phyloP scores from a whole-genome alignment of 2,797 vertebrate species.

The Chelmon rostratus region DNA sequence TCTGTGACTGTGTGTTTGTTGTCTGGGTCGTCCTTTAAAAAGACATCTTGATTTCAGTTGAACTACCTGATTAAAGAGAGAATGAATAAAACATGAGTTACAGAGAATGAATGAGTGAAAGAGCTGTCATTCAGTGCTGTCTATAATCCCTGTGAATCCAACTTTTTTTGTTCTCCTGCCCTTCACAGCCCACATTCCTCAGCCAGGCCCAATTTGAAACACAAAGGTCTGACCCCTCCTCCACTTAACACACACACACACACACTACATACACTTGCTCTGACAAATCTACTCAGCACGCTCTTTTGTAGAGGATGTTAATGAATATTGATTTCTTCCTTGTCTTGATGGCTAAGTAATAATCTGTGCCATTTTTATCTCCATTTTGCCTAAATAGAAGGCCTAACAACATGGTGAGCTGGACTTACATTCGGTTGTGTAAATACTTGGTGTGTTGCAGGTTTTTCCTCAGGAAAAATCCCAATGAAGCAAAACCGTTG shows the following conservation, averaged over 20 bases:
- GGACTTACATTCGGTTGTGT: not conserved
- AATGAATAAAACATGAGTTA: slow-evolving; percentile 63
- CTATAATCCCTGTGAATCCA: slow-evolving; percentile 63
- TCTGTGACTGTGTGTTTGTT: slow-evolving; percentile 34
- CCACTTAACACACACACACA: slow-evolving; percentile 43
- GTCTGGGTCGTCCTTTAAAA: slow-evolving; percentile 24
- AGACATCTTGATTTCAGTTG: slow-evolving; percentile 58
- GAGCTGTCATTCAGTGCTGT: slow-evolving; percentile 54
- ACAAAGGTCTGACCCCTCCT: slow-evolving; percentile 72
- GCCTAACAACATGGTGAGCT: not conserved
- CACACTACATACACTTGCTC: slow-evolving; percentile 9
- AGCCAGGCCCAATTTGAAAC: slow-evolving; percentile 64
- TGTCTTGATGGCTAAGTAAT: slow-evolving; percentile 13
- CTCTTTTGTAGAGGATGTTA: slow-evolving; percentile 25
- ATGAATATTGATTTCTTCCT: slow-evolving; percentile 36
- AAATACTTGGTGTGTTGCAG: not conserved
- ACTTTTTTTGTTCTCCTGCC: slow-evolving; percentile 64
- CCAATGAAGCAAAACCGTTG: not conserved
- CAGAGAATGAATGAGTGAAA: slow-evolving; percentile 45
- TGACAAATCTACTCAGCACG: slow-evolving; percentile 35
- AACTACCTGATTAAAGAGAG: slow-evolving; percentile 48
- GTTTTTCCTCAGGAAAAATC: not conserved
- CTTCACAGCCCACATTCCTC: slow-evolving; percentile 73
- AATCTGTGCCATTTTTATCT: slow-evolving; percentile 2
- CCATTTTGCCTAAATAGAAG: not conserved